Base-by-base conservation (phyloP, 2,888 invertebrate genomes). In the Operophtera brumata region DNA sequence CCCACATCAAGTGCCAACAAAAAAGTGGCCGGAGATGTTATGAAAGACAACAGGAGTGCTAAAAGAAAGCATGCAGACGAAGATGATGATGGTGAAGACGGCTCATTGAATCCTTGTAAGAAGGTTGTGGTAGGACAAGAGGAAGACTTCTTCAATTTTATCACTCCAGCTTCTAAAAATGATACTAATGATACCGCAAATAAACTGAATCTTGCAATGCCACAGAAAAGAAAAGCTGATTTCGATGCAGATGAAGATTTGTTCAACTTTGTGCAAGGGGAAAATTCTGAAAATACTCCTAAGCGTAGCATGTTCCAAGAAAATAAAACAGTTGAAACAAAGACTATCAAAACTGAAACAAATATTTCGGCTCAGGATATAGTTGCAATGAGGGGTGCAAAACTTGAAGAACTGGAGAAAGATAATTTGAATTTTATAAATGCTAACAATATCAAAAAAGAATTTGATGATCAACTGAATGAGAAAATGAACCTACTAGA, bases 231-330 rank as follows among this genome's bases (percentile, higher is more conserved):
- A 46, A 86, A 85, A 69, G 59, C 78, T 20, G 70, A 76, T 59
- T 64, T 66, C 52, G 63, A 71, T 49, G 68, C 70, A 62, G 78
- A 82, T 69, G 85, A 84, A 53, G 84, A 82, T 54, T 70, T 87
- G 51, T 90, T 89, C 61, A 86, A 89, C 67, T 90, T 90, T 79
- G 73, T 89, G 44, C 72, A 74, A 36, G 63, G 63, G 61, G 73
- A 79, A 53, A 66, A 44, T 20, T 39, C 66, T 37, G 61, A 60
- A 37, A 64, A 62, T 51, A 54, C 62, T 43, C 48, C 66, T 20
- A 72, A 71, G 57, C 55, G 70, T 14, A 72, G 59, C 32, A 67
- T 76, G 39, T 78, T 75, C 67, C 66, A 67, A 52, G 50, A 62
- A 48, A 52, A 51, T 41, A 47, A 32, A 34, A 45, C 32, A 47